Evolutionary conservation across 2,888 invertebrate species (phyloP).

Genomic region (Palloptera scutellata): DNA sequence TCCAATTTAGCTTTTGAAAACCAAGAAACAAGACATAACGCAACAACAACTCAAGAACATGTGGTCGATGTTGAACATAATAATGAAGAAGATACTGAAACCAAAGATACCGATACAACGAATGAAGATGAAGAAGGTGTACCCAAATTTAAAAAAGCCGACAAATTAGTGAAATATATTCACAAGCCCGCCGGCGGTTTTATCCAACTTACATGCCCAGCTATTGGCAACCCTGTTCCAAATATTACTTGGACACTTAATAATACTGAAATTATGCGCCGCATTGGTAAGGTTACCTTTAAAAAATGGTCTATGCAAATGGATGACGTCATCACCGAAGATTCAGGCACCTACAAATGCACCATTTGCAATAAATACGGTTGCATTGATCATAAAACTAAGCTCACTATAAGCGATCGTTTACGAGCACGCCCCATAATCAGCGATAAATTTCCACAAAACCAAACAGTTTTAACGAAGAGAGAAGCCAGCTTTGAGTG

Average conservation of each 20-base stretch:
- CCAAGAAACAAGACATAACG: neutral
- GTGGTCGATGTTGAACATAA: conserved; percentile 26
- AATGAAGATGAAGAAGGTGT: conserved; percentile 33
- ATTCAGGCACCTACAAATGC: conserved; percentile 90
- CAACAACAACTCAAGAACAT: conserved; percentile 26
- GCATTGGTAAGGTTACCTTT: conserved; percentile 71
- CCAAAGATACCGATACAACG: conserved; percentile 23
- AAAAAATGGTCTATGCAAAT: conserved; percentile 78
- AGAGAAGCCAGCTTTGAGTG: conserved; percentile 78
- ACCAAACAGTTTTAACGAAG: conserved; percentile 79
- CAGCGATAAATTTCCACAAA: conserved; percentile 81
- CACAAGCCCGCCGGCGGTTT: conserved; percentile 81
- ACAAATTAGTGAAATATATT: conserved; percentile 34
- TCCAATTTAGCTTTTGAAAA: neutral
- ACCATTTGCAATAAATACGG: conserved; percentile 82
- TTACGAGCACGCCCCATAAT: conserved; percentile 86
- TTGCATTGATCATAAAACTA: conserved; percentile 77
- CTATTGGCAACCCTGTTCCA: conserved; percentile 76
- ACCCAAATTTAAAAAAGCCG: conserved; percentile 42
- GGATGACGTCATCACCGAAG: conserved; percentile 81
- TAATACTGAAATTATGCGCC: conserved; percentile 71
- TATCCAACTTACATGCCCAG: conserved; percentile 70
- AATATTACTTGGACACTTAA: conserved; percentile 88
- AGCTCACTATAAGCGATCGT: conserved; percentile 78
- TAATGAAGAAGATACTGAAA: conserved; percentile 30